These are phyloP conservation scores for Schlechtendalia chinensis DNA, from an alignment of 1,140 invertebrate genomes.

Conservation along the genomic window DNA sequence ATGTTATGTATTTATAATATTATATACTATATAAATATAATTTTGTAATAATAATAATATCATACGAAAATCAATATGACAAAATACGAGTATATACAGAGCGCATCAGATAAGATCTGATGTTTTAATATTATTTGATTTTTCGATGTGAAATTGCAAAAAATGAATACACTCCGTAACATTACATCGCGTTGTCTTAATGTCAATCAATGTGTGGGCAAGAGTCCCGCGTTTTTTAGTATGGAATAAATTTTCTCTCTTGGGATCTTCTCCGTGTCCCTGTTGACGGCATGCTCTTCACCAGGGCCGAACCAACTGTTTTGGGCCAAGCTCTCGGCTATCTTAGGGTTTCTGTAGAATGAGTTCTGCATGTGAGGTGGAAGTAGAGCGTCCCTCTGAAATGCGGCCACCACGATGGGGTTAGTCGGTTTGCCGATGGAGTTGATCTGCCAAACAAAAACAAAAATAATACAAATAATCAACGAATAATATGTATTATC, in stretches of 20 bases:
- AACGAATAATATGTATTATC: too few relatives aligned
- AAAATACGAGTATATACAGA: too few relatives aligned
- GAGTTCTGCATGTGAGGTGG: conserved; percentile 66
- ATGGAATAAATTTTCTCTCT: conserved; percentile 71
- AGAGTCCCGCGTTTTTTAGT: conserved; percentile 68
- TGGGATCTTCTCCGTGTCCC: conserved; percentile 76
- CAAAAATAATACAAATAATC: too few relatives aligned
- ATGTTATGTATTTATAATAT: too few relatives aligned
- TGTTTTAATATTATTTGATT: too few relatives aligned
- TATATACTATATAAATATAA: too few relatives aligned
- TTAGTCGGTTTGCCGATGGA: conserved; percentile 56
- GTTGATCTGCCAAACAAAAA: conserved; percentile 6
- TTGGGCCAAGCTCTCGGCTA: conserved; percentile 69
- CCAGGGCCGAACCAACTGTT: conserved; percentile 67
- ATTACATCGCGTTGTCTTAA: too few relatives aligned
- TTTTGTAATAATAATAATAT: neutral
- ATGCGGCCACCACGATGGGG: conserved; percentile 63
- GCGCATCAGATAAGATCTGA: too few relatives aligned
- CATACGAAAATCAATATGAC: neutral
- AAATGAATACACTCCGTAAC: too few relatives aligned
- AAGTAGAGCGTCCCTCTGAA: conserved; percentile 62
- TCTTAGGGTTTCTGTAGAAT: conserved; percentile 73
- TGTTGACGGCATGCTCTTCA: conserved; percentile 63
- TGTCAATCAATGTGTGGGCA: neutral
- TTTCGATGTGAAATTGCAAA: too few relatives aligned